A percentile compares a stretch with the other conserved stretches of the same genome.
Conservation (phyloP, 1,140 invertebrate genomes). For the Meloidogyne hapla region DNA sequence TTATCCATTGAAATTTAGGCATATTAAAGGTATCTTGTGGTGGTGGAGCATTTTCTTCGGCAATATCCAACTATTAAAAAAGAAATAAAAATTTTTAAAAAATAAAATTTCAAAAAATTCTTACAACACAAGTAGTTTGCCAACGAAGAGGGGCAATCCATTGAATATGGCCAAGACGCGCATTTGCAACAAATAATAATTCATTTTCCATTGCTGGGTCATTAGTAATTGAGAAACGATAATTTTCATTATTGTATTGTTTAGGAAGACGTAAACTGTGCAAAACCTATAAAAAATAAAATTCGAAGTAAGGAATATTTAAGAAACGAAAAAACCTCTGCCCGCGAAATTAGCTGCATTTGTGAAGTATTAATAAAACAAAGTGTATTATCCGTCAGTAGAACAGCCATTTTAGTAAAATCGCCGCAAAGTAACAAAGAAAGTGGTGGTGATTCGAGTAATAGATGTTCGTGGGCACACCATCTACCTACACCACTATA, state of each 20-base stretch:
- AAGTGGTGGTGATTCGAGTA: conserved; percentile 33
- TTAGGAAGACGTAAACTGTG: not conserved
- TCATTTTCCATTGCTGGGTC: conserved; percentile 20
- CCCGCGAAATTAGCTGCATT: conserved; percentile 5
- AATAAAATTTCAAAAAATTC: conserved; percentile 12
- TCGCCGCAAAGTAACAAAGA: conserved; percentile 35
- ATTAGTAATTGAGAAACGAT: conserved; percentile 17
- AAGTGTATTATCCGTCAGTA: conserved; percentile 40
- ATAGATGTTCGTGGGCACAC: conserved; percentile 25
- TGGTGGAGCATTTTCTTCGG: conserved; percentile 39
- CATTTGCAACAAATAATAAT: conserved; percentile 35
- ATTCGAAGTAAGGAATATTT: not conserved
- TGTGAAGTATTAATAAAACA: conserved; percentile 33
- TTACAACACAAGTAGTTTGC: conserved; percentile 36
- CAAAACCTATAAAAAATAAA: conserved; percentile 4
- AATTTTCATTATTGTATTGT: conserved; percentile 1
- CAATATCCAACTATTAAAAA: conserved; percentile 38
- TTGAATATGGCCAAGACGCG: conserved; percentile 36
- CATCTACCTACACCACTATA: conserved; percentile 38
- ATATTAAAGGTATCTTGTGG: conserved; percentile 37
- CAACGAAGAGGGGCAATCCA: conserved; percentile 46
- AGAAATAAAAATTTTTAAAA: not conserved
- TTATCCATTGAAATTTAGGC: conserved; percentile 37
- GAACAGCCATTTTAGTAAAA: conserved; percentile 21
- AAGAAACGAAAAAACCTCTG: not conserved